Evolutionary conservation across 1,140 invertebrate genomes (phyloP), one percentile per base, ranked within the genome.

Genomic region (Telenomus remus): DNA sequence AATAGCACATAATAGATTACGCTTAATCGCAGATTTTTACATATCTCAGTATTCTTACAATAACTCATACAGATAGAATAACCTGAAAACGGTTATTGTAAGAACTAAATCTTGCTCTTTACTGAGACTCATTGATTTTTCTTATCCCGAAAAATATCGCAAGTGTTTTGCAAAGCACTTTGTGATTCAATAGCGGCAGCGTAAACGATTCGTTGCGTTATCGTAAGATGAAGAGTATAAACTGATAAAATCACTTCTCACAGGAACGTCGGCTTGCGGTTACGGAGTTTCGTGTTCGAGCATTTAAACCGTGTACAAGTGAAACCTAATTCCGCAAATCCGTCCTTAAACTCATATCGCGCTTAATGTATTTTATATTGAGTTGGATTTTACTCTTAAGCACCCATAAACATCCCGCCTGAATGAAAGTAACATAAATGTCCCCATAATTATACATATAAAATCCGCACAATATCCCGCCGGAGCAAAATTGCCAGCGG

Each of bases 281-380:
- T 57, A 51, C 15, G 56, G 4, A 64, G 60, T 70, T 76, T 70
- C 65, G 43, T 55, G 39, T 60, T 65, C 49, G 10, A 60, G 60
- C 60, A 70, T 70, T 76, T 70, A 65, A 70, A 27, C 54, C 16
- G 54, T 69, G 64, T 69, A 69, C 64, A 57, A 69, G 64, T 64
- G 48, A 57, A 74, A 68, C 64, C 39, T 68, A 63, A 68, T 68
- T 68, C 57, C 57, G 27, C 61, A 73, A 73, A 73, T 65, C 70
- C 61, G 61, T 55, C 69, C 65, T 73, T 73, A 73, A 73, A 65
- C 59, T 71, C 46, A 63, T 56, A 63, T 71, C 57, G 59, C 27
- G 51, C 51, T 71, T 63, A 63, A 71, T 71, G 59, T 57, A 71
- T 71, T 71, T 71, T 63, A 71, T 71, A 71, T 63, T 43, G 37